A percentile compares a stretch with the other conserved stretches of the same genome.
Conservation (phyloP, 2,113 vertebrate genomes). For the Peucedramus taeniatus region DNA sequence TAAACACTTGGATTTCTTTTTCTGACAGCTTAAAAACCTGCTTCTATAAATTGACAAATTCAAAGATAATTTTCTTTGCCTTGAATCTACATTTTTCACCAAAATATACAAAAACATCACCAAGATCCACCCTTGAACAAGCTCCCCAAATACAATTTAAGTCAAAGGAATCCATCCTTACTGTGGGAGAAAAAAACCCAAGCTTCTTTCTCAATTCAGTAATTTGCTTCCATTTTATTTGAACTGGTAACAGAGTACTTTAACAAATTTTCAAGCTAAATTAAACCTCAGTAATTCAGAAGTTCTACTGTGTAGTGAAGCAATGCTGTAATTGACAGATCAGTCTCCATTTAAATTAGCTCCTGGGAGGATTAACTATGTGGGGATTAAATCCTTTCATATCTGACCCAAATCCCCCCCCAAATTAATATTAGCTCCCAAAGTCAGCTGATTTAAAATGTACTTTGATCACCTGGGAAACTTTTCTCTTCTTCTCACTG, state of each 20-base stretch:
- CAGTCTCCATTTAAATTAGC: conserved; percentile 35
- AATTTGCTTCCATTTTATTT: background rate
- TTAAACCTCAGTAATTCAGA: conserved; percentile 22
- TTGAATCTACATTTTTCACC: background rate
- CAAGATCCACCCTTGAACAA: background rate
- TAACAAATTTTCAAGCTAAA: conserved; percentile 40
- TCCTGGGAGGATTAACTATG: conserved; percentile 17
- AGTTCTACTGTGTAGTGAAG: background rate
- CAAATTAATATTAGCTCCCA: background rate
- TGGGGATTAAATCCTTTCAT: conserved; percentile 47
- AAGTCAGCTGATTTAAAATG: conserved; percentile 12
- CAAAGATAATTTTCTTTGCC: background rate
- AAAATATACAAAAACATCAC: background rate
- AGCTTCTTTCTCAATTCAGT: background rate
- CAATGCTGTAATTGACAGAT: conserved; percentile 19
- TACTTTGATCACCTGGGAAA: conserved; percentile 42
- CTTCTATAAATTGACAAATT: background rate
- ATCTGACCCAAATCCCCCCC: conserved; percentile 23
- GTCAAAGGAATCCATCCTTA: background rate
- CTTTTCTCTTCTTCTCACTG: background rate
- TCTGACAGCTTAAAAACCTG: background rate
- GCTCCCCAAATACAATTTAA: background rate
- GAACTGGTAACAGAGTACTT: background rate
- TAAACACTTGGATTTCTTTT: background rate
- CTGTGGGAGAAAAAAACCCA: background rate